Base-by-base conservation (phyloP, 2,888 invertebrate species). In the Dasypolia templi region DNA sequence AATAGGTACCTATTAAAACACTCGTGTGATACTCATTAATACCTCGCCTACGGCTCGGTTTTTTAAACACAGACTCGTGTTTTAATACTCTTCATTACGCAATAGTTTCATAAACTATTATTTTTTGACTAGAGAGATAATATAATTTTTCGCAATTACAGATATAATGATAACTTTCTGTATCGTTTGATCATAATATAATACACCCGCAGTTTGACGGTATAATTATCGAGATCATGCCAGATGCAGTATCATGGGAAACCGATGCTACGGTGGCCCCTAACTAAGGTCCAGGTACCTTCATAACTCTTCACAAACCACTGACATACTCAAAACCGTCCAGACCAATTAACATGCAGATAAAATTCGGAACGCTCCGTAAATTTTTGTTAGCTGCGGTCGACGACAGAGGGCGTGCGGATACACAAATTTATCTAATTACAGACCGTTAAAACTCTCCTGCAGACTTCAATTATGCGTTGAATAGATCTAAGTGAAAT, bases 381-480 rank as follows among this genome's bases (percentile, higher is more conserved):
- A 82, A 79, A 80, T 79, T 87, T 81, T 83, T 77, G 88, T 75
- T 44, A 78, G 79, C 73, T 79, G 88, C 79, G 87, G 87, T 74
- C 75, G 81, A 22, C 68, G 71, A 53, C 75, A 74, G 73, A 69
- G 72, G 63, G 74, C 83, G 86, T 87, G 86, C 85, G 66, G 68
- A 77, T 85, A 81, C 77, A 83, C 86, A 88, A 87, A 87, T 87
- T 87, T 83, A 88, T 85, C 86, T 87, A 87, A 87, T 87, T 88
- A 87, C 83, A 76, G 76, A 64, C 86, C 64, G 86, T 87, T 88
- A 87, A 85, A 87, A 88, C 88, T 86, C 78, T 77, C 74, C 44
- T 65, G 77, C 81, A 68, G 71, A 78, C 87, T 81, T 85, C 87
- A 88, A 87, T 88, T 88, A 87, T 83, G 77, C 81, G 79, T 88